Percentiles rank a stretch among this genome's conserved stretches.
Evolutionary conservation across 1,140 invertebrate genomes (phyloP).

Genomic region (Drosophila bocqueti): DNA sequence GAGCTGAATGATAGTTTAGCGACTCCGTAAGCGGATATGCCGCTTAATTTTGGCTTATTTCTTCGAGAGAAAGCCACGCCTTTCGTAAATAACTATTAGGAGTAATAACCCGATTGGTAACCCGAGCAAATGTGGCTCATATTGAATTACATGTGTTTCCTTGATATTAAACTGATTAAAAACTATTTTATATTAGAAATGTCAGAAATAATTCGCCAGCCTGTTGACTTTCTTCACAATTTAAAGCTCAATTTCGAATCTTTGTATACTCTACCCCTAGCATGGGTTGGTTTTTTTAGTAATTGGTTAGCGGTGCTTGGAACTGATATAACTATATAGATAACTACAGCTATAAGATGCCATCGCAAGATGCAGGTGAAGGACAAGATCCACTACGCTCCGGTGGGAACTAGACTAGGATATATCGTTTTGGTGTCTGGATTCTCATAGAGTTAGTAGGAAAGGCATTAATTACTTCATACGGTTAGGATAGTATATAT

Average conservation of each 20-base stretch:
- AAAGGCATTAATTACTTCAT: constrained; percentile 2
- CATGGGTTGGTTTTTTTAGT: neutral
- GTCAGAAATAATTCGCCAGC: neutral
- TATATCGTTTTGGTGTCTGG: constrained; percentile 2
- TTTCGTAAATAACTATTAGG: neutral
- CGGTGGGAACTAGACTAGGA: constrained; percentile 24
- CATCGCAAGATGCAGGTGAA: constrained; percentile 32
- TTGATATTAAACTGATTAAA: neutral
- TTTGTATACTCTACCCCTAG: neutral
- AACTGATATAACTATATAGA: neutral
- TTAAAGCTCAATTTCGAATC: too few species aligned
- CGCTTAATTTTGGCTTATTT: constrained; percentile 22
- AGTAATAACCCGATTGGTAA: neutral
- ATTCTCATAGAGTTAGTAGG: constrained; percentile 16
- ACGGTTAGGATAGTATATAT: constrained; percentile 9
- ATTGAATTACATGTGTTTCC: neutral
- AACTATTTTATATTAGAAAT: too few species aligned
- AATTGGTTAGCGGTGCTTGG: constrained; percentile 10
- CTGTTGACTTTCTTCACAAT: constrained; percentile 5
- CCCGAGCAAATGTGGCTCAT: neutral
- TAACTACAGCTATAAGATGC: constrained; percentile 22
- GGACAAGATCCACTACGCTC: constrained; percentile 10
- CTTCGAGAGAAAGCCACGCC: constrained; percentile 1
- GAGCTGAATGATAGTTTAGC: constrained; percentile 22
- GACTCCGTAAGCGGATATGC: constrained; percentile 43